A percentile compares a stretch with the other conserved stretches of the same genome.
Evolutionary conservation across 1,140 invertebrate species (phyloP).

Genomic region (Cryptotermes secundus): DNA sequence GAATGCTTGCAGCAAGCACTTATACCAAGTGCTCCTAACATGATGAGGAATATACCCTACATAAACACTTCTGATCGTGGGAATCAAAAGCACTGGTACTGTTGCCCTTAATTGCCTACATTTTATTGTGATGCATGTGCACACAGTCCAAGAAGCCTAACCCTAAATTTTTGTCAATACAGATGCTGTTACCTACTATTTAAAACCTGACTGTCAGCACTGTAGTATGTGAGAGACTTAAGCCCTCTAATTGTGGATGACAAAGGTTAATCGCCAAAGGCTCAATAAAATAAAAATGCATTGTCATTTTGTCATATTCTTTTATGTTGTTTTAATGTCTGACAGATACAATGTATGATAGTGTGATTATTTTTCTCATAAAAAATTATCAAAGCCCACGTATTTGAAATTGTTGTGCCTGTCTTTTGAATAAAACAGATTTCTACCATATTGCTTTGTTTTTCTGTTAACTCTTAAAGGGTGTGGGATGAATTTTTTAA

Average conservation of each 20-base stretch:
- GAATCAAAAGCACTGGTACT: too few species aligned
- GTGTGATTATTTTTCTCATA: conserved; percentile 4
- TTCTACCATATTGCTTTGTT: not conserved
- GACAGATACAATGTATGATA: not conserved
- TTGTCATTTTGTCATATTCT: not conserved
- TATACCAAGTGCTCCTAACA: too few species aligned
- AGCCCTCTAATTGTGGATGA: not conserved
- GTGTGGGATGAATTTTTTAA: too few species aligned
- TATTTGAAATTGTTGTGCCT: conserved; percentile 10
- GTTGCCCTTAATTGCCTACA: too few species aligned
- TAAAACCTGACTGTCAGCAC: not conserved
- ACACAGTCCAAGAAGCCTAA: too few species aligned
- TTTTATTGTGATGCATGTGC: too few species aligned
- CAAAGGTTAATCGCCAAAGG: not conserved
- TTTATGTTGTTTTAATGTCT: not conserved
- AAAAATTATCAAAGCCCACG: not conserved
- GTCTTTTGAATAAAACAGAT: conserved; percentile 18
- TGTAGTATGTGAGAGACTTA: not conserved
- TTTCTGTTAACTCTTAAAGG: not conserved
- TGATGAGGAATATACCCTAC: too few species aligned
- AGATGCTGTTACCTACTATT: not conserved
- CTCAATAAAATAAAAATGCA: not conserved
- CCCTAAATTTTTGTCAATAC: not conserved
- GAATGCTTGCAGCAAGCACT: too few species aligned
- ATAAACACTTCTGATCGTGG: too few species aligned